Evolutionary conservation across 2,888 invertebrate species (phyloP).

Genomic region (Philereme vetulata): DNA sequence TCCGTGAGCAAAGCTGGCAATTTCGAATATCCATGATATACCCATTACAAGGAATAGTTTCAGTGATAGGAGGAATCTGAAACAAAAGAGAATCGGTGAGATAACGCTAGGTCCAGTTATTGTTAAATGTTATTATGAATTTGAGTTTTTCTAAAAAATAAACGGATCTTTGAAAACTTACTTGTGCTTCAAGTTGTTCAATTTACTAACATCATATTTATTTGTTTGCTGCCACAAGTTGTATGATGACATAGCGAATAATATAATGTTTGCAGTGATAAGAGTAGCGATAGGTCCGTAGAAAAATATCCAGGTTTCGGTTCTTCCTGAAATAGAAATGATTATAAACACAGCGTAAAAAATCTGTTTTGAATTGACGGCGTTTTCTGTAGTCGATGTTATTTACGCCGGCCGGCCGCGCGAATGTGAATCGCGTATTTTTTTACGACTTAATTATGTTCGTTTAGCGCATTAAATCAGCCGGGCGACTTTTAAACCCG

Average conservation of each 20-base stretch:
- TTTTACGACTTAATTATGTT: too few relatives aligned
- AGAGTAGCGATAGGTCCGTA: constrained; percentile 86
- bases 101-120: not conserved
- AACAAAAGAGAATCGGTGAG: constrained; percentile 33
- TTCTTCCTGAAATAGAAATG: constrained; percentile 64
- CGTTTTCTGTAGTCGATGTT: too few relatives aligned
- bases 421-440: too few relatives aligned
- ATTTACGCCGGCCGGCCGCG: too few relatives aligned
- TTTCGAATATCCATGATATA: constrained; percentile 88
- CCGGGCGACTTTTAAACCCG: too few relatives aligned
- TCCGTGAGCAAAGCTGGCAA: constrained; percentile 79
- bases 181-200: constrained; percentile 84
- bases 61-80: constrained; percentile 85
- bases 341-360: not conserved
- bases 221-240: constrained; percentile 82
- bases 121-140: not conserved
- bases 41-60: constrained; percentile 89
- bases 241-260: constrained; percentile 84
- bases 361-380: too few relatives aligned
- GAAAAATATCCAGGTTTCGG: constrained; percentile 86
- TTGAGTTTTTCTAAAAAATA: too few relatives aligned
- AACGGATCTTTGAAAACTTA: constrained; percentile 47
- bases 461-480: too few relatives aligned
- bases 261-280: constrained; percentile 80
- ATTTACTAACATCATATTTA: constrained; percentile 77